A percentile compares a stretch with the other conserved stretches of the same genome.
These are phyloP conservation scores for fruit fly (Drosophila melanogaster) DNA, from an alignment of 1,140 invertebrate genomes.

Conservation along the genomic window Release_6_plus_ISO1_MT NT_033777.3:7461501-7462000, in stretches of 20 bases:
- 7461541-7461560: too few relatives aligned
- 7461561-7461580: too few relatives aligned
- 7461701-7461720: too few relatives aligned
- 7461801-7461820: slow-evolving; percentile 57
- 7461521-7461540: too few relatives aligned
- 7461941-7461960: slow-evolving; percentile 66
- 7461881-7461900: slow-evolving; percentile 34
- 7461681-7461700: background rate
- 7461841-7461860: slow-evolving; percentile 74
- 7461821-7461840: slow-evolving; percentile 78
- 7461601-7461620: too few relatives aligned
- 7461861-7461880: slow-evolving; percentile 63
- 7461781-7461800: slow-evolving; percentile 19
- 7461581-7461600: too few relatives aligned
- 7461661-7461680: slow-evolving; percentile 9
- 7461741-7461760: slow-evolving; percentile 28
- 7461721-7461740: slow-evolving; percentile 15
- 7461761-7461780: slow-evolving; percentile 26
- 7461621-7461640: too few relatives aligned
- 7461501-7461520: too few relatives aligned
- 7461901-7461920: slow-evolving; percentile 6
- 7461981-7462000: slow-evolving; percentile 38
- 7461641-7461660: too few relatives aligned
- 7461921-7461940: slow-evolving; percentile 49
- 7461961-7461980: slow-evolving; percentile 38